Evolutionary conservation across 1,140 invertebrate species (phyloP).

Genomic region (Gryllus bimaculatus): DNA sequence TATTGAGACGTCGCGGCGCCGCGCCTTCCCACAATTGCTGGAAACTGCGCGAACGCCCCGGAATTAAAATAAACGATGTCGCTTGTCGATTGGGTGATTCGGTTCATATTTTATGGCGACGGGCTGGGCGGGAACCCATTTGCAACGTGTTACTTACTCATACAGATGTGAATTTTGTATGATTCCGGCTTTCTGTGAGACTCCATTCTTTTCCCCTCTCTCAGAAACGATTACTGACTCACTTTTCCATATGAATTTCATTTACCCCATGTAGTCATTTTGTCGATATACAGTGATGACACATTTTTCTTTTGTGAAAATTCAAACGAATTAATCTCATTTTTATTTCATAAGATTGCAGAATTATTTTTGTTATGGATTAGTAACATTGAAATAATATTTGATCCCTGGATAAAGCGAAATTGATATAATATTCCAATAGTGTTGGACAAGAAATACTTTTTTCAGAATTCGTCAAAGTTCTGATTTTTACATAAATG

Average conservation of each 20-base stretch:
- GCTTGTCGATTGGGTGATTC: neutral
- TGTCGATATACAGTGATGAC: no score
- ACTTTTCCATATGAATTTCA: neutral
- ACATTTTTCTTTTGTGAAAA: no score
- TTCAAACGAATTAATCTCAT: no score
- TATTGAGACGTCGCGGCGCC: neutral
- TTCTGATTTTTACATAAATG: no score
- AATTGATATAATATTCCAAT: no score
- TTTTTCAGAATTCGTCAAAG: no score
- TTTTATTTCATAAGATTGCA: no score
- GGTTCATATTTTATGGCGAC: neutral
- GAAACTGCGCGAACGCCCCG: neutral
- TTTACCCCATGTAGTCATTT: neutral
- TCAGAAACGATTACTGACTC: neutral
- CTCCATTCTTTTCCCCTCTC: neutral
- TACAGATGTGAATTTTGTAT: constrained; percentile 5
- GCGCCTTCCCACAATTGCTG: neutral
- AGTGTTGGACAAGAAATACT: no score
- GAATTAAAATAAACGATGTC: neutral
- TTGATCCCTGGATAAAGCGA: no score
- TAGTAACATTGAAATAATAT: no score
- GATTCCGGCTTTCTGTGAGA: neutral
- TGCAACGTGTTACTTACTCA: neutral
- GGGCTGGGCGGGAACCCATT: neutral
- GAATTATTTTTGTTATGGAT: no score